Conservation (phyloP, 2,888 invertebrate genomes). For the Marronus borbonicus region DNA sequence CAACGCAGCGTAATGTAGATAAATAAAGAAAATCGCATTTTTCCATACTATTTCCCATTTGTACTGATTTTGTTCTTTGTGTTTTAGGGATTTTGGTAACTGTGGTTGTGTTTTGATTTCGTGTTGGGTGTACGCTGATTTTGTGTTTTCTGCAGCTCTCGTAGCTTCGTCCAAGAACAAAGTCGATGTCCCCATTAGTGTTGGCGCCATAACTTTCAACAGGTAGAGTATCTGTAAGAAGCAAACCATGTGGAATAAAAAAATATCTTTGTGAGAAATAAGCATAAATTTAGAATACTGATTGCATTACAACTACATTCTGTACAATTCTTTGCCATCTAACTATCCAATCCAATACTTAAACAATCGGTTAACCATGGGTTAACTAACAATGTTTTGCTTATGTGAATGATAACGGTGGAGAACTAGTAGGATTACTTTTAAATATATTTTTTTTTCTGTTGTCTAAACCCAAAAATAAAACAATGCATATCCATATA, state of each 20-base stretch:
- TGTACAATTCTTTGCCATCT: no score
- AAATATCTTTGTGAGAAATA: no score
- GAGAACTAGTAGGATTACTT: no score
- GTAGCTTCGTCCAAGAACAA: slow-evolving; percentile 73
- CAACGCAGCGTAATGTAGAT: slow-evolving; percentile 78
- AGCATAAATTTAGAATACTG: no score
- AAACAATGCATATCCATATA: no score
- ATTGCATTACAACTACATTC: no score
- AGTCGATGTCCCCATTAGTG: slow-evolving; percentile 74
- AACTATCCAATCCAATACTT: no score
- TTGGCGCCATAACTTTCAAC: slow-evolving; percentile 74
- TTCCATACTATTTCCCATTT: slow-evolving; percentile 84
- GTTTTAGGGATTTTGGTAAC: background rate
- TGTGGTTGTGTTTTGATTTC: slow-evolving; percentile 27
- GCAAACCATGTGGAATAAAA: background rate
- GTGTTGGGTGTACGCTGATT: slow-evolving; percentile 11
- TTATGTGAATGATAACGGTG: no score
- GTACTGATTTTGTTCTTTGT: slow-evolving; percentile 57
- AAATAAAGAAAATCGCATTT: slow-evolving; percentile 82
- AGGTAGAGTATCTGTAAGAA: background rate
- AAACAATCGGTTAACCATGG: no score
- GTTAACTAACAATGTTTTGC: no score
- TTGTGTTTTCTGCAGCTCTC: slow-evolving; percentile 54
- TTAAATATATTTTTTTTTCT: no score
- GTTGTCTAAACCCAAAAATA: no score